Conservation (phyloP, 2,113 vertebrate species). For the Apaloderma vittatum region DNA sequence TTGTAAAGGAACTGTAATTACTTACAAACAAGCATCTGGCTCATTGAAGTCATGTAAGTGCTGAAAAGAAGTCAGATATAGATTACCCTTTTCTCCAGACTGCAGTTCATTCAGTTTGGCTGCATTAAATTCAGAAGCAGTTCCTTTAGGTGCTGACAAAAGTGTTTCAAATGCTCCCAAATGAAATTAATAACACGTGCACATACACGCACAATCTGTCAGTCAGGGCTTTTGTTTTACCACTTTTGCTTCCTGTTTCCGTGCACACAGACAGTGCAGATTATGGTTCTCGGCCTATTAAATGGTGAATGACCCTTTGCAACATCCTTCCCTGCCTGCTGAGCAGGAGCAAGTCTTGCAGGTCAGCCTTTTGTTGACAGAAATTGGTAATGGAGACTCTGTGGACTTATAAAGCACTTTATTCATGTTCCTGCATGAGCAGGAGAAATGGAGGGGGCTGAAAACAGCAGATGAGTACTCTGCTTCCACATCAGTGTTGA, state of each 20-base stretch:
- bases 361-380: background rate
- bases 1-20: background rate
- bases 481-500: background rate
- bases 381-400: background rate
- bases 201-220: background rate
- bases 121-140: background rate
- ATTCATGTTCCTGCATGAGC: background rate
- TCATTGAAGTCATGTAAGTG: background rate
- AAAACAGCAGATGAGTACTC: background rate
- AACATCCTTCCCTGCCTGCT: background rate
- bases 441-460: background rate
- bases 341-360: background rate
- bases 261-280: background rate
- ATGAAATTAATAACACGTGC: background rate
- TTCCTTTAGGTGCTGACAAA: background rate
- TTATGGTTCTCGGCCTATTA: background rate
- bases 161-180: constrained; percentile 5
- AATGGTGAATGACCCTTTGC: background rate
- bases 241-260: background rate
- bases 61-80: background rate
- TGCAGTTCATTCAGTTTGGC: background rate
- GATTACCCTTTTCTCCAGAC: background rate
- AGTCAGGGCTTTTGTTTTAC: background rate
- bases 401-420: background rate
- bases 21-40: background rate